A percentile compares a stretch with the other conserved stretches of the same genome.
Evolutionary conservation across 1,140 invertebrate genomes (phyloP).

Genomic region (Procambarus virginalis): DNA sequence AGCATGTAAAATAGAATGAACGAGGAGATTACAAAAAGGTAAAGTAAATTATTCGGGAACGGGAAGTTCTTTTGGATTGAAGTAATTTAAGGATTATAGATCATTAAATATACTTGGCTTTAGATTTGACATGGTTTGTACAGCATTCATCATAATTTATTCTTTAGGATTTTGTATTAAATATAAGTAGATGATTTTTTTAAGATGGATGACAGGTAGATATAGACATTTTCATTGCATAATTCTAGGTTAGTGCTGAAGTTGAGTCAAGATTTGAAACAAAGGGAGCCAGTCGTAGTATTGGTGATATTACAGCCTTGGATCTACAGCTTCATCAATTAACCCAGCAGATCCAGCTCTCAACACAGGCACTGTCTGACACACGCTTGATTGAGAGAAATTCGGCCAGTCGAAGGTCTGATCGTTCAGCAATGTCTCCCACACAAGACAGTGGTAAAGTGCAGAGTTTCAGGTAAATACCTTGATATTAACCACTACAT

Average conservation of each 20-base stretch:
- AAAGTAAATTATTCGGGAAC: no score
- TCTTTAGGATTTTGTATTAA: no score
- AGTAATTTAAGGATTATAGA: no score
- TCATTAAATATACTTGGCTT: no score
- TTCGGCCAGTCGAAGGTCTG: conserved; percentile 54
- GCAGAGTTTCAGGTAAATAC: conserved; percentile 57
- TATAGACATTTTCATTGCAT: background rate
- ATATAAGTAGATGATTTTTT: no score
- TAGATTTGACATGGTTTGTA: no score
- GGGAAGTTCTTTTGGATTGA: no score
- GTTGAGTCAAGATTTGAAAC: conserved; percentile 60
- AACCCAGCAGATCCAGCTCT: conserved; percentile 62
- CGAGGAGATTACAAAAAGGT: no score
- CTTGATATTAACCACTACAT: background rate
- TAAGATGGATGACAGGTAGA: no score
- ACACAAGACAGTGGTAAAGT: conserved; percentile 54
- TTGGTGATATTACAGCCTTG: conserved; percentile 59
- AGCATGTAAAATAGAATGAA: no score
- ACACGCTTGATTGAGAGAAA: conserved; percentile 48
- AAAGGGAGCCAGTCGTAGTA: conserved; percentile 55
- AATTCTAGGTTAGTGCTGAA: conserved; percentile 54
- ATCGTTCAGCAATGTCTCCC: conserved; percentile 24
- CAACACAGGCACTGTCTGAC: conserved; percentile 59
- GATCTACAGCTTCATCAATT: conserved; percentile 64
- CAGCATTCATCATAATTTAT: no score